phyloP scores from a whole-genome alignment of 2,113 vertebrate species.

The Mormoops blainvillei region DNA sequence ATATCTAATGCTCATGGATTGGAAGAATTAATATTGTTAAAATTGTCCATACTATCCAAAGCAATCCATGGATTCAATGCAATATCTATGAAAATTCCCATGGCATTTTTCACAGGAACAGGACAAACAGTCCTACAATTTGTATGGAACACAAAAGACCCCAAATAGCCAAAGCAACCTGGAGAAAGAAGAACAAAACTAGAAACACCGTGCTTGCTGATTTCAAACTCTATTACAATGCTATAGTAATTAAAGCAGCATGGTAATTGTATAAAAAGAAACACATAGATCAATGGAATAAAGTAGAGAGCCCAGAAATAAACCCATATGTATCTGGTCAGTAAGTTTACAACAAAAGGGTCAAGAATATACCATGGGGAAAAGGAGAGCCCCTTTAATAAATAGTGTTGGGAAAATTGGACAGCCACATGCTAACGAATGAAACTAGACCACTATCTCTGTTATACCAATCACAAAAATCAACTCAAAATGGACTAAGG shows the following conservation, averaged over 20 bases:
- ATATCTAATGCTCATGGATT: neutral
- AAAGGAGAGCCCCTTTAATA: neutral
- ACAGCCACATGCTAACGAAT: neutral
- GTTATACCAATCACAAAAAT: neutral
- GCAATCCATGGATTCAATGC: neutral
- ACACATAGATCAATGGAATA: neutral
- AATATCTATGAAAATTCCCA: neutral
- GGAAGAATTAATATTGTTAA: neutral
- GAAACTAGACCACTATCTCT: neutral
- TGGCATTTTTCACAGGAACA: neutral
- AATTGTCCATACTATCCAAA: neutral
- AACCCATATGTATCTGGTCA: neutral
- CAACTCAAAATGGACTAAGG: neutral
- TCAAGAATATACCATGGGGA: neutral
- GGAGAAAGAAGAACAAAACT: neutral
- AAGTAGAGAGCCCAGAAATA: neutral
- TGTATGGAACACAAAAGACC: neutral
- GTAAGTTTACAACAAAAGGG: neutral
- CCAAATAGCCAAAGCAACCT: neutral
- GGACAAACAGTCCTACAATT: neutral
- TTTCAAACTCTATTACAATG: neutral
- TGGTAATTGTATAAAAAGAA: neutral
- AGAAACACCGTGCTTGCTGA: neutral
- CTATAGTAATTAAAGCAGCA: neutral
- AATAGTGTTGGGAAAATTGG: neutral